Conservation (phyloP, 2,113 vertebrate genomes). For the Limnothrissa miodon region DNA sequence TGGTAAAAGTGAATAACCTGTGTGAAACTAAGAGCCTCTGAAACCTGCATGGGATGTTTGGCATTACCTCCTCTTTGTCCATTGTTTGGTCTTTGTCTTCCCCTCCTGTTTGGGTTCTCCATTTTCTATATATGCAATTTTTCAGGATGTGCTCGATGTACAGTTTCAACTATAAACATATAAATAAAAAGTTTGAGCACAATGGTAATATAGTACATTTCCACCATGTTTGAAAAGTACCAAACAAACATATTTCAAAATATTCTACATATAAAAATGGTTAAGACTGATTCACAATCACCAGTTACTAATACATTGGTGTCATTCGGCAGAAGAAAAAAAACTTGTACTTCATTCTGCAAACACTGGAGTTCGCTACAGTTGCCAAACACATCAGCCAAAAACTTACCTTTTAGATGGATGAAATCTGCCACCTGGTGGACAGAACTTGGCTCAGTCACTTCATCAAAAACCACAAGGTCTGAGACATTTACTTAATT, state of each 20-base stretch:
- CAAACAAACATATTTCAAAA: no score
- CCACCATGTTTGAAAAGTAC: no score
- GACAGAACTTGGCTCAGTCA: no score
- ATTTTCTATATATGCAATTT: conserved; percentile 21
- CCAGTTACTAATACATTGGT: no score
- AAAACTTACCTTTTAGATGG: background rate
- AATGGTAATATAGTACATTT: background rate
- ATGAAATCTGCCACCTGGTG: background rate
- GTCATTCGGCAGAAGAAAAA: no score
- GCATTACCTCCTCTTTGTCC: conserved; percentile 40
- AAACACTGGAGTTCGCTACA: background rate
- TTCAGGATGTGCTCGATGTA: background rate
- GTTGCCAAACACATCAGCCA: background rate
- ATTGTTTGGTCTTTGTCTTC: conserved; percentile 24
- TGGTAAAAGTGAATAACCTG: background rate
- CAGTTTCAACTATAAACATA: background rate
- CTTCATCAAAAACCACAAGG: conserved; percentile 12
- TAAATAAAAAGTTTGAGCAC: background rate
- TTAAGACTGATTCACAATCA: no score
- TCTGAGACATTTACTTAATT: no score
- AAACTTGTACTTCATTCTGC: background rate
- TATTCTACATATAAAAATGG: no score
- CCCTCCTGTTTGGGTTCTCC: conserved; percentile 30
- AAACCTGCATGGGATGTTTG: background rate
- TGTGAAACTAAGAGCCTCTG: background rate